These are phyloP conservation scores for Anastatus disparis DNA, from an alignment of 1,140 invertebrate species.

Conservation along the genomic window DNA sequence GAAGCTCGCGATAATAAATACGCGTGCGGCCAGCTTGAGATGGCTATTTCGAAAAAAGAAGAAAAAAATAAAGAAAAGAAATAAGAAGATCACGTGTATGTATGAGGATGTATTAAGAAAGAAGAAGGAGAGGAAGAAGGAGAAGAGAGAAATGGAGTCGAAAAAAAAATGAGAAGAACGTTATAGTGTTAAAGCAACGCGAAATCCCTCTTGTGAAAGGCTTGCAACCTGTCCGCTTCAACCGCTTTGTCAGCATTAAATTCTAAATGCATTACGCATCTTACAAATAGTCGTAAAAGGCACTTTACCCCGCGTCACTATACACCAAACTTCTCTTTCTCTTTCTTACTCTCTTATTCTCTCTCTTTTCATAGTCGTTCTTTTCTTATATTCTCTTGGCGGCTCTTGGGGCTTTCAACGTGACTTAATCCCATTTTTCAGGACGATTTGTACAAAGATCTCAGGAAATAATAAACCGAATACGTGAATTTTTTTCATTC, in stretches of 20 bases:
- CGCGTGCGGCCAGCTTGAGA: not conserved
- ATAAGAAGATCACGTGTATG: too few relatives aligned
- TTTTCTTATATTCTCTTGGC: not conserved
- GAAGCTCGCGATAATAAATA: conserved; percentile 41
- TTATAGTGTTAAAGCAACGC: not conserved
- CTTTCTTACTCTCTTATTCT: not conserved
- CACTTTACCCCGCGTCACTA: not conserved
- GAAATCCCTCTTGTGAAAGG: conserved; percentile 16
- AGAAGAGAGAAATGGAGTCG: not conserved
- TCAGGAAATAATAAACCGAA: not conserved
- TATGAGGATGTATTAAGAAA: not conserved
- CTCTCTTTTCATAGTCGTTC: not conserved
- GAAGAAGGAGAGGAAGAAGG: not conserved
- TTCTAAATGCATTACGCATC: conserved; percentile 40
- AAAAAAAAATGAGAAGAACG: too few relatives aligned
- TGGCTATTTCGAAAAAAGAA: conserved; percentile 8
- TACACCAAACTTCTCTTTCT: not conserved
- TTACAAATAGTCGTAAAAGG: conserved; percentile 38
- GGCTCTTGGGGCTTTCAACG: not conserved
- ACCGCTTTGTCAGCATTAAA: conserved; percentile 40
- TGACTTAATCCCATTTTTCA: not conserved
- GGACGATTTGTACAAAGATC: not conserved
- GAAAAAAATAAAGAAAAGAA: not conserved
- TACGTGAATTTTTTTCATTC: too few relatives aligned
- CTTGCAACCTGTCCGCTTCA: conserved; percentile 35